These are phyloP conservation scores for Odontamblyopus lacepedii DNA, from an alignment of 2,797 vertebrate genomes.

Conservation along the genomic window DNA sequence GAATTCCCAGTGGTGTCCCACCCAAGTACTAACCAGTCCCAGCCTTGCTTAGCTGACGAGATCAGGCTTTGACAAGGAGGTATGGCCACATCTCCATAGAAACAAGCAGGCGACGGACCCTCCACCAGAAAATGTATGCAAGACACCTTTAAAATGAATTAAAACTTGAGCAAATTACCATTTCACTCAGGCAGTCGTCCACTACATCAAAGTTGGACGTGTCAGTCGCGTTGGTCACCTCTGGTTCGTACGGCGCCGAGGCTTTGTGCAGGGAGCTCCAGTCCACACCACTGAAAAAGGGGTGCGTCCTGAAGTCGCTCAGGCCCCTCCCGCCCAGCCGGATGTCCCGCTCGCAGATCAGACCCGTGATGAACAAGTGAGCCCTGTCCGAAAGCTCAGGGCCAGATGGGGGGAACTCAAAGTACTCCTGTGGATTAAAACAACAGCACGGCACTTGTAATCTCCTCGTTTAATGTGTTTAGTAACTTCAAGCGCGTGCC, in stretches of 20 bases:
- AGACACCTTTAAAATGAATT: too few relatives aligned
- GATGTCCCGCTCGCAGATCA: constrained; percentile 79
- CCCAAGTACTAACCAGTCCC: too few relatives aligned
- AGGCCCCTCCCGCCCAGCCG: constrained; percentile 78
- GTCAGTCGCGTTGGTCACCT: constrained; percentile 81
- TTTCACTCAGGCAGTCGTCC: constrained; percentile 83
- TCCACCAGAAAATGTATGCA: too few relatives aligned
- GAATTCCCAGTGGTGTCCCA: too few relatives aligned
- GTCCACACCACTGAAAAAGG: constrained; percentile 81
- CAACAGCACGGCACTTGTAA: constrained; percentile 1
- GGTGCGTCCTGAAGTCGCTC: constrained; percentile 79
- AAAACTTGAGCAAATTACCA: constrained; percentile 53
- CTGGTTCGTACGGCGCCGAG: constrained; percentile 79
- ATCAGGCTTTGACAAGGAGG: too few relatives aligned
- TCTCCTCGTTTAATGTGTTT: constrained; percentile 1
- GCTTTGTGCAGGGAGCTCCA: constrained; percentile 78
- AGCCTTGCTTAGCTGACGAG: too few relatives aligned
- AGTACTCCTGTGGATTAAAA: constrained; percentile 76
- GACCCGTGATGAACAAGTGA: constrained; percentile 74
- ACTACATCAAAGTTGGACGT: constrained; percentile 89
- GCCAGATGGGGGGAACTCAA: constrained; percentile 76
- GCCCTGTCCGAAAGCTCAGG: constrained; percentile 73
- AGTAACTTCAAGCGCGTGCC: neutral
- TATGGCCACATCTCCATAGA: too few relatives aligned
- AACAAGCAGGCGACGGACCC: too few relatives aligned